Evolutionary conservation across 2,113 vertebrate species (phyloP).

Genomic region (Sylvia atricapilla): DNA sequence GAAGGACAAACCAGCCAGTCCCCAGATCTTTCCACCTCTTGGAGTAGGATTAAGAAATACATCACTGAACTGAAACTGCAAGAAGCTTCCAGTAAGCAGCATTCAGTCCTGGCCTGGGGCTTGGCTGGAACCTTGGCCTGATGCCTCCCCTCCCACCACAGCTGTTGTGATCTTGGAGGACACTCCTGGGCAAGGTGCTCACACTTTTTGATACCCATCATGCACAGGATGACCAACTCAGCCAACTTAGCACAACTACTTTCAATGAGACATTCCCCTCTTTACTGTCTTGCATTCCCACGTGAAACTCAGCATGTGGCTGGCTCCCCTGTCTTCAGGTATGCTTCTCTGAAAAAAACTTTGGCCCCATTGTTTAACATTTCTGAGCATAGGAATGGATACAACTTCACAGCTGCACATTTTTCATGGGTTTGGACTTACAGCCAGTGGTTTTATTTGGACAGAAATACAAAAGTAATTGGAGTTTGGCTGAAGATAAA

Average conservation of each 20-base stretch:
- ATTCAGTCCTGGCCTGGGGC: not conserved
- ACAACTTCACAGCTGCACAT: conserved; percentile 23
- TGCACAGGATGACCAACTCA: rapidly evolving
- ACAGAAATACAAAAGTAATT: conserved; percentile 42
- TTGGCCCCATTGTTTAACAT: not conserved
- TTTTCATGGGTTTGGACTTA: conserved; percentile 16
- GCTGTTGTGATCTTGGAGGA: not conserved
- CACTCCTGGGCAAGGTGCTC: not conserved
- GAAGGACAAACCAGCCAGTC: not conserved
- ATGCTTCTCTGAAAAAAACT: not conserved
- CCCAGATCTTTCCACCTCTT: not conserved
- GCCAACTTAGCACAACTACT: not conserved
- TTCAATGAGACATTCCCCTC: not conserved
- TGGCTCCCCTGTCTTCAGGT: not conserved
- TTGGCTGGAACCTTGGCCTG: not conserved
- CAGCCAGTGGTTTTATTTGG: not conserved
- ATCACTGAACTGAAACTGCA: not conserved
- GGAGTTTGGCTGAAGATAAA: conserved; percentile 19
- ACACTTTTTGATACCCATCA: rapidly evolving
- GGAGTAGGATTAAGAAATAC: not conserved
- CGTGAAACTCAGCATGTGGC: rapidly evolving
- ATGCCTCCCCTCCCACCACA: not conserved
- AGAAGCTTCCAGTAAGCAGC: not conserved
- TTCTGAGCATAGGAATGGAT: not conserved
- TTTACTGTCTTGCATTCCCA: not conserved